phyloP scores from a whole-genome alignment of 2,113 vertebrate species.

The Clarias macrocephalus region DNA sequence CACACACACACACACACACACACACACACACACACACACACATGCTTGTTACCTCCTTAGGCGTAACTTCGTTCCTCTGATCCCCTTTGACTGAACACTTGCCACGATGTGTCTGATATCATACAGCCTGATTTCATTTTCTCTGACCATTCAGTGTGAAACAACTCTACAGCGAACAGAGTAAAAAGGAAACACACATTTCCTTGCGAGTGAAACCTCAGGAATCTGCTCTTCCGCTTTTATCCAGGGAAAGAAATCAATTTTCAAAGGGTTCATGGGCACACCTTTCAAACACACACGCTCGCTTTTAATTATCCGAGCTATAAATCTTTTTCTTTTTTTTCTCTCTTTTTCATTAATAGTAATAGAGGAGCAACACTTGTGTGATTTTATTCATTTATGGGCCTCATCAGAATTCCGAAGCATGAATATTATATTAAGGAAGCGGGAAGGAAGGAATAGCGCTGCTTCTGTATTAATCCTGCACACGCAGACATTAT shows the following conservation, averaged over 20 bases:
- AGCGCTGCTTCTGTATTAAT: conserved; percentile 6
- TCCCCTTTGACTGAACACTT: conserved; percentile 23
- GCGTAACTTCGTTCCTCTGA: conserved; percentile 23
- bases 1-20: neutral
- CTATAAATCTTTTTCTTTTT: conserved; percentile 19
- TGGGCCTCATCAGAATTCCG: conserved; percentile 42
- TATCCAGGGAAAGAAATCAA: neutral
- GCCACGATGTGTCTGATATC: conserved; percentile 18
- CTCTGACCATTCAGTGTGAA: conserved; percentile 18
- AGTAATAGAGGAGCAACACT: conserved; percentile 15
- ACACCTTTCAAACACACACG: neutral
- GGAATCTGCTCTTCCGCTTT: neutral
- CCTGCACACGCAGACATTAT: conserved; percentile 5
- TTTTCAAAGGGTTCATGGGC: neutral
- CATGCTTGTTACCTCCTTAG: neutral
- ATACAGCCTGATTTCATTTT: neutral
- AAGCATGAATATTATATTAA: conserved; percentile 48
- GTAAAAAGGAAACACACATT: neutral
- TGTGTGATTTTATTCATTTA: conserved; percentile 48
- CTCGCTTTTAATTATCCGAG: neutral
- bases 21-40: neutral
- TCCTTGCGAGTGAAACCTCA: neutral
- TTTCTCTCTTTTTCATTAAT: neutral
- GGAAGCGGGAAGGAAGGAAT: neutral
- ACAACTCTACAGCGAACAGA: neutral